These are phyloP conservation scores for Harpalus rubripes DNA, from an alignment of 2,888 invertebrate species.

Conservation along the genomic window DNA sequence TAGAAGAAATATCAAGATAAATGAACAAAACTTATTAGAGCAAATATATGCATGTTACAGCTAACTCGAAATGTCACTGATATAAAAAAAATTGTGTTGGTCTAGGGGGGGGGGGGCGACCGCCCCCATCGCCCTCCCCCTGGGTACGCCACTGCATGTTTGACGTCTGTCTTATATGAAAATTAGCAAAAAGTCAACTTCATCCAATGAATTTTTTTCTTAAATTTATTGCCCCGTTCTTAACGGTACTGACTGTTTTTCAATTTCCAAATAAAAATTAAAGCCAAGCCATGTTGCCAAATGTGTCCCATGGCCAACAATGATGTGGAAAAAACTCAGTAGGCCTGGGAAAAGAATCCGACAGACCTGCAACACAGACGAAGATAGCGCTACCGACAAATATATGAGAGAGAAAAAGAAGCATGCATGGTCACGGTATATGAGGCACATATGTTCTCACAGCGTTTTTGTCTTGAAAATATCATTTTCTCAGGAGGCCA, in stretches of 20 bases:
- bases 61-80: no score
- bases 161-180: not conserved
- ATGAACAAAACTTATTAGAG: no score
- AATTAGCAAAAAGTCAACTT: not conserved
- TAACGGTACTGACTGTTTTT: not conserved
- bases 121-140: no score
- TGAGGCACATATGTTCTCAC: slow-evolving; percentile 26
- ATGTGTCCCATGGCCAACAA: slow-evolving; percentile 25
- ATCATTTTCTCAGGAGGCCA: slow-evolving; percentile 28
- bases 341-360: slow-evolving; percentile 38
- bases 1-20: no score
- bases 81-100: no score
- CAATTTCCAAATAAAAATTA: slow-evolving; percentile 13
- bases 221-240: not conserved
- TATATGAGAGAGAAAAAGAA: not conserved
- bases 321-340: slow-evolving; percentile 5
- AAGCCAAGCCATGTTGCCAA: slow-evolving; percentile 25
- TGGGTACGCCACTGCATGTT: no score
- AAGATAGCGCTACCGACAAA: not conserved
- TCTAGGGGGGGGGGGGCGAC: no score
- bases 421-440: slow-evolving; percentile 17
- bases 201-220: not conserved
- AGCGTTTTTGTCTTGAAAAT: slow-evolving; percentile 35
- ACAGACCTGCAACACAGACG: slow-evolving; percentile 5
- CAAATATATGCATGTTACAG: no score